These are phyloP conservation scores for Matsumurasca onukii DNA, from an alignment of 1,140 invertebrate species.

Conservation along the genomic window DNA sequence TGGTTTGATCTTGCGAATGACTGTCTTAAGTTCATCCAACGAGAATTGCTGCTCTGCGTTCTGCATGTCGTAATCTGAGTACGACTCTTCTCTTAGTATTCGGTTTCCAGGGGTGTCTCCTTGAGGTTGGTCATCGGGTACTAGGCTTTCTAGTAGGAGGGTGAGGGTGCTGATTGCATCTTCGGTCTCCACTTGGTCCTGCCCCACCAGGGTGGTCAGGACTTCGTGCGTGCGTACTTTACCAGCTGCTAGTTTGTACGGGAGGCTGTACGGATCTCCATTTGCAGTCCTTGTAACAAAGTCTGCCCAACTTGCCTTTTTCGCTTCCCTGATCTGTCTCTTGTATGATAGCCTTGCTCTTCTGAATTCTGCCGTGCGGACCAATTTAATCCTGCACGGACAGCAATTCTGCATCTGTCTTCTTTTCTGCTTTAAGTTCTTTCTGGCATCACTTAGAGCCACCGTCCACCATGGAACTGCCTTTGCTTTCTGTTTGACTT, in stretches of 20 bases:
- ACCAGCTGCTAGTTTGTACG: neutral
- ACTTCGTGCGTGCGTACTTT: neutral
- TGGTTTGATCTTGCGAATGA: neutral
- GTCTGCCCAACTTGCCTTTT: neutral
- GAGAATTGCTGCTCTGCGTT: neutral
- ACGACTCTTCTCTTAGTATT: neutral
- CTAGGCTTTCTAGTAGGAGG: neutral
- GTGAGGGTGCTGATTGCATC: neutral
- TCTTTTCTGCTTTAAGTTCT: neutral
- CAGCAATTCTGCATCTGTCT: neutral
- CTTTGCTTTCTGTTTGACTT: neutral
- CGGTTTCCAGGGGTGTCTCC: neutral
- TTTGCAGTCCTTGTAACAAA: neutral
- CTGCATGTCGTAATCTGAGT: neutral
- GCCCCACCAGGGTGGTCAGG: neutral
- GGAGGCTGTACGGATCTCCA: neutral
- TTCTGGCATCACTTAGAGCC: neutral
- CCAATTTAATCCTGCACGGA: neutral
- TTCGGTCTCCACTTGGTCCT: neutral
- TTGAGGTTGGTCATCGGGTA: neutral
- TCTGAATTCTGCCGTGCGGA: neutral
- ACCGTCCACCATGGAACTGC: neutral
- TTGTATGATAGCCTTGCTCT: neutral
- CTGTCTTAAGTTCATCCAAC: neutral
- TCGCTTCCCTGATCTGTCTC: neutral